phyloP scores from a whole-genome alignment of 2,797 vertebrate species.

The Glossophaga mutica region DNA sequence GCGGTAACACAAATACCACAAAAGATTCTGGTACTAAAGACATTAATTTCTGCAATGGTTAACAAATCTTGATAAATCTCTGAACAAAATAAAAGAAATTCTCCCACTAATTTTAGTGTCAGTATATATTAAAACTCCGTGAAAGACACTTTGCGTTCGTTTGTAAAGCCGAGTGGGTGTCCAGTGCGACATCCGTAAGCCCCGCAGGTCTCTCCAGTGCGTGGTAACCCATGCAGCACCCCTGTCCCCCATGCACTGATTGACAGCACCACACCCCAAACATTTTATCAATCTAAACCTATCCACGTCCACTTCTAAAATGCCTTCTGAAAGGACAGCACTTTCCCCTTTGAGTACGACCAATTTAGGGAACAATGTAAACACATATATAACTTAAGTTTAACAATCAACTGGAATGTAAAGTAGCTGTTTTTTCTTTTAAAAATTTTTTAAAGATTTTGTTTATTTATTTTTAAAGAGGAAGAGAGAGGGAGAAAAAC shows the following conservation, averaged over 20 bases:
- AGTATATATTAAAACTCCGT: not conserved
- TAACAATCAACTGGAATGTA: not conserved
- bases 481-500: no score
- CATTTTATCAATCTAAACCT: not conserved
- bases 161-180: not conserved
- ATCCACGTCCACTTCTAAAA: not conserved
- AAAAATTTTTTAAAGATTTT: no score
- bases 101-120: not conserved
- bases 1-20: not conserved
- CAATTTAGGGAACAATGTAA: not conserved
- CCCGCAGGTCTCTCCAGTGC: not conserved
- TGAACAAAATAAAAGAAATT: not conserved
- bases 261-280: not conserved
- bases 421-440: not conserved
- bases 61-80: not conserved
- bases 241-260: not conserved
- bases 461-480: no score
- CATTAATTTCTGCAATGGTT: not conserved
- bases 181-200: not conserved
- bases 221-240: not conserved
- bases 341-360: not conserved
- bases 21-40: not conserved
- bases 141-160: not conserved
- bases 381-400: not conserved
- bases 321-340: not conserved